Conservation (phyloP, 2,888 invertebrate species). For the Apotomis turbidana region DNA sequence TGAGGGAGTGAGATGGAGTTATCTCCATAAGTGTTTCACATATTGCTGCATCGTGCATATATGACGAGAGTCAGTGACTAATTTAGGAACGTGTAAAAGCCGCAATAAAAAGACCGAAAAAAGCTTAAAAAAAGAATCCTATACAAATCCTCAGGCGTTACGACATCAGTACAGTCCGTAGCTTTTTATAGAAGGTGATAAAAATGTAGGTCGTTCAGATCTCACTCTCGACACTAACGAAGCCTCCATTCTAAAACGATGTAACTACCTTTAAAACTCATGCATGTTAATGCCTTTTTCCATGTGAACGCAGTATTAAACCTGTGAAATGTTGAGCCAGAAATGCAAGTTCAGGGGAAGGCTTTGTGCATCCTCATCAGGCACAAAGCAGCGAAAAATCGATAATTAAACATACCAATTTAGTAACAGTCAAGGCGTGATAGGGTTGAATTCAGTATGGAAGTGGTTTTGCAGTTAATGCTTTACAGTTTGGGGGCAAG, state of each 20-base stretch:
- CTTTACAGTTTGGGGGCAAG: neutral
- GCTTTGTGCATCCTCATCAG: constrained; percentile 19
- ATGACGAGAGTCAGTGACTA: too few relatives aligned
- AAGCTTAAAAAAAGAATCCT: too few relatives aligned
- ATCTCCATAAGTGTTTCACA: too few relatives aligned
- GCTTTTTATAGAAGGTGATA: constrained; percentile 15
- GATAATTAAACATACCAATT: neutral
- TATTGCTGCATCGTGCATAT: too few relatives aligned
- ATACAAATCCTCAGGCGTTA: neutral
- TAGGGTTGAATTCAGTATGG: constrained; percentile 1
- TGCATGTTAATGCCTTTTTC: neutral
- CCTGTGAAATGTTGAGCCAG: constrained; percentile 31
- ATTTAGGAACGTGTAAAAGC: too few relatives aligned
- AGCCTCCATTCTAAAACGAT: neutral
- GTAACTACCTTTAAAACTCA: neutral
- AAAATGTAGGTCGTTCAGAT: constrained; percentile 29
- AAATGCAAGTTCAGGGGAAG: constrained; percentile 18
- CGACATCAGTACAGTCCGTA: neutral
- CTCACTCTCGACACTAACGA: constrained; percentile 4
- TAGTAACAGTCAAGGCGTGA: neutral
- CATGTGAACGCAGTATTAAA: constrained; percentile 4
- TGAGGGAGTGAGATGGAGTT: too few relatives aligned
- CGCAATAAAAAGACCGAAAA: too few relatives aligned
- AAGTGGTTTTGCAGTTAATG: neutral
- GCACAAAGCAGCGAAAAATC: neutral